Conservation (phyloP, 2,113 vertebrate species). For the Cervus canadensis region DNA sequence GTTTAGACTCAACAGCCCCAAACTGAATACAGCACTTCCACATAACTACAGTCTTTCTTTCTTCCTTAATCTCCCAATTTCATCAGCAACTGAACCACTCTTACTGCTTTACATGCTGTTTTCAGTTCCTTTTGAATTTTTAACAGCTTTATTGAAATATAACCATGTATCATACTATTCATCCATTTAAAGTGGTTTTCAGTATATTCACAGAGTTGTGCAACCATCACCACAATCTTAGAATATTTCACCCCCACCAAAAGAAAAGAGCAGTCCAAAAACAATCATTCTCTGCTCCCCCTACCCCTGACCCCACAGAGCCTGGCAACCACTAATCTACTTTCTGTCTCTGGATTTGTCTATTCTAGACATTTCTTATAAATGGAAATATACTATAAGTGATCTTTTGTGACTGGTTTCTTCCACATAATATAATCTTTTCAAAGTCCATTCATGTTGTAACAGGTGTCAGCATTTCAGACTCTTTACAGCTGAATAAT, state of each 20-base stretch:
- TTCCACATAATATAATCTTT: not conserved
- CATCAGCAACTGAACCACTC: not conserved
- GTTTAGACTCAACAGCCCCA: not conserved
- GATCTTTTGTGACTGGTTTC: not conserved
- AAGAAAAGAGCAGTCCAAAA: not conserved
- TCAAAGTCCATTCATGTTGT: not conserved
- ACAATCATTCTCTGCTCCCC: not conserved
- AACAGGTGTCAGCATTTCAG: not conserved
- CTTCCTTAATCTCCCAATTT: not conserved
- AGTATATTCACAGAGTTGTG: not conserved
- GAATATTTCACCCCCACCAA: not conserved
- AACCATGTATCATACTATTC: not conserved
- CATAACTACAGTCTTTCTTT: not conserved
- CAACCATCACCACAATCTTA: not conserved
- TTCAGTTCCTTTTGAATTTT: not conserved
- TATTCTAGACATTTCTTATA: not conserved
- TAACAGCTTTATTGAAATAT: not conserved
- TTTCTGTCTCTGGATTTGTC: not conserved
- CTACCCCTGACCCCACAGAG: not conserved
- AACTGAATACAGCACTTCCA: not conserved
- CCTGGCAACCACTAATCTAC: not conserved
- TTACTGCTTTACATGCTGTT: not conserved
- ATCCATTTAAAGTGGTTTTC: not conserved
- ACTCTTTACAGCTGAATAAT: not conserved
- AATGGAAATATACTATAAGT: not conserved